Evolutionary conservation across 2,888 invertebrate genomes (phyloP), one percentile per base, ranked within the genome.

Genomic region (Buathra laborator): DNA sequence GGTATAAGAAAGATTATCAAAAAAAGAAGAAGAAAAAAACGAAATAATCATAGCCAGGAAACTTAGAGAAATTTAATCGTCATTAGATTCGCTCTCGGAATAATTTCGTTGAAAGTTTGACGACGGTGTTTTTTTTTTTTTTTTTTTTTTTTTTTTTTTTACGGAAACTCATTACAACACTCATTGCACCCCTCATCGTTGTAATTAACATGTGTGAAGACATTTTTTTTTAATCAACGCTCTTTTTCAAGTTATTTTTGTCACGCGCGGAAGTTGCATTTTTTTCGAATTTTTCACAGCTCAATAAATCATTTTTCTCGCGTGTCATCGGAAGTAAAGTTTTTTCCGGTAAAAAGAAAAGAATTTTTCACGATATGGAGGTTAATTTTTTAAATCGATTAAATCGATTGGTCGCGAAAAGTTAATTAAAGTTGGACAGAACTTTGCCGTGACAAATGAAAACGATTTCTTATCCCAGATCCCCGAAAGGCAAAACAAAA

Each of bases 21-120:
- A 56, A 56, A 56, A 43, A 43, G 19, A 53, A 56, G 10, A 67
- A 7, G n/a, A n/a, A 12, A 70, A 62, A 51, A 19, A 29, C 43
- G 16, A 16, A 24, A 4, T n/a, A 53, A 12, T 19, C 44, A 53
- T 44, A 44, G 16, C 10, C 16, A 59, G 53, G 51, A 64, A 62
- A 46, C 32, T 51, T 67, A 56, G 80, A 74, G 80, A 81, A 81
- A 74, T 74, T 81, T 81, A 81, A 81, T 81, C 66, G 67, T 67
- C 12, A 66, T 19, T 51, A 72, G 80, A 81, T 81, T 67, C 46
- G 74, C 72, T 81, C 80, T 74, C 44, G 53, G 51, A 81, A 67
- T 59, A 46, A 44, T 72, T 66, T 56, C 80, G 51, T 56, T 24
- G 56, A 71, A 51, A 70, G 68, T 62, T 56, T 56, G 56, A 56